Evolutionary conservation across 2,113 vertebrate genomes (phyloP).

Genomic region (Gambusia affinis): DNA sequence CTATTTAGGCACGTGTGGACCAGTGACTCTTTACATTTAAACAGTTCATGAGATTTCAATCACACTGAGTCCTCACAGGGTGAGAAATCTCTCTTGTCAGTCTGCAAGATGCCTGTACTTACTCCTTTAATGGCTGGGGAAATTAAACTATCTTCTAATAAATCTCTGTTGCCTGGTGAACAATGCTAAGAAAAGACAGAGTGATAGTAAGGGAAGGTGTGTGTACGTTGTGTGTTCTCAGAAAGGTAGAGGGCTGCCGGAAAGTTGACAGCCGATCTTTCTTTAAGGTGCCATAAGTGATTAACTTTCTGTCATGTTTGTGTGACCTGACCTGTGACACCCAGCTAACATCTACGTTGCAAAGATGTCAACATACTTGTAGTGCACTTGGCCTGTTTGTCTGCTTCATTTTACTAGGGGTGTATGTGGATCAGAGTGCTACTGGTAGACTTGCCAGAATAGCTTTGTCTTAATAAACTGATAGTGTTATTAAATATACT

Average conservation of each 20-base stretch:
- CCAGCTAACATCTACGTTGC: too few species aligned
- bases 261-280: too few species aligned
- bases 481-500: background rate
- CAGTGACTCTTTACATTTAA: slow-evolving; percentile 19
- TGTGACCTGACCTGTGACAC: background rate
- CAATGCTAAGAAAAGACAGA: background rate
- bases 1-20: slow-evolving; percentile 1
- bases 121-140: background rate
- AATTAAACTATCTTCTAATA: background rate
- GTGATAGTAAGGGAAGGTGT: background rate
- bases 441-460: background rate
- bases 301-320: background rate
- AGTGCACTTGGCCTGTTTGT: background rate
- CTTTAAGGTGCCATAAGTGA: background rate
- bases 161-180: background rate
- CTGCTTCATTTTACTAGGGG: background rate
- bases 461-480: background rate
- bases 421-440: background rate
- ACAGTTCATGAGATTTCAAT: slow-evolving; percentile 2
- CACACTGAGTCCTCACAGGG: background rate
- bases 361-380: background rate
- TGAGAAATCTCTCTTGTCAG: background rate
- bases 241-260: slow-evolving; percentile 1
- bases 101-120: background rate
- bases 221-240: background rate